These are phyloP conservation scores for Cydia splendana DNA, from an alignment of 1,140 invertebrate genomes.

Conservation along the genomic window DNA sequence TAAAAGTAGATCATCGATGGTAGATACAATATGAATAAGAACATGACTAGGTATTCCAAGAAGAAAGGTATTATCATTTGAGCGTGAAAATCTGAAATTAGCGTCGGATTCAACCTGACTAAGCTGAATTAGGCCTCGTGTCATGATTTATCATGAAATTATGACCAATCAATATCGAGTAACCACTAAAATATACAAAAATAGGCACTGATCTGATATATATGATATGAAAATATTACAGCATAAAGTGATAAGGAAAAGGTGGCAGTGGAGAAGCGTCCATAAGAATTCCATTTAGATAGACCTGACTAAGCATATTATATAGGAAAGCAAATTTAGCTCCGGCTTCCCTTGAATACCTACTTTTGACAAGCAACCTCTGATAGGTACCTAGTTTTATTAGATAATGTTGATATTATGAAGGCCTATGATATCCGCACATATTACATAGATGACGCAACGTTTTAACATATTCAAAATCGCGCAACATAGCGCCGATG, in stretches of 20 bases:
- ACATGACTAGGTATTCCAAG: background rate
- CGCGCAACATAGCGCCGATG: conserved; percentile 4
- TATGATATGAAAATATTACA: too few species aligned
- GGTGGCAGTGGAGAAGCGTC: too few species aligned
- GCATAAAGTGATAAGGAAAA: too few species aligned
- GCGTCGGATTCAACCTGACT: background rate
- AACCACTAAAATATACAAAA: background rate
- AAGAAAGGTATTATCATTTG: background rate
- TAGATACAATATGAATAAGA: too few species aligned
- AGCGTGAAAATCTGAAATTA: background rate
- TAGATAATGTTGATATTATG: too few species aligned
- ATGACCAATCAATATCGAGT: background rate
- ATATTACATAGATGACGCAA: background rate
- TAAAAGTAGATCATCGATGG: too few species aligned
- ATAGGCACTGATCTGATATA: too few species aligned
- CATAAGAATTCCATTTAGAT: too few species aligned
- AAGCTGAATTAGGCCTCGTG: background rate
- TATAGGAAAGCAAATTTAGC: too few species aligned
- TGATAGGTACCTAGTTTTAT: background rate
- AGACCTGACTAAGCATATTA: too few species aligned
- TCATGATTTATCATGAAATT: background rate
- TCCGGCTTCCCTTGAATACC: too few species aligned
- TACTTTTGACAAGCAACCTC: background rate
- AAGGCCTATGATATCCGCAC: background rate
- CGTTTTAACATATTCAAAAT: background rate